These are phyloP conservation scores for Torymus aiolomorphi DNA, from an alignment of 2,888 invertebrate species.

Conservation along the genomic window DNA sequence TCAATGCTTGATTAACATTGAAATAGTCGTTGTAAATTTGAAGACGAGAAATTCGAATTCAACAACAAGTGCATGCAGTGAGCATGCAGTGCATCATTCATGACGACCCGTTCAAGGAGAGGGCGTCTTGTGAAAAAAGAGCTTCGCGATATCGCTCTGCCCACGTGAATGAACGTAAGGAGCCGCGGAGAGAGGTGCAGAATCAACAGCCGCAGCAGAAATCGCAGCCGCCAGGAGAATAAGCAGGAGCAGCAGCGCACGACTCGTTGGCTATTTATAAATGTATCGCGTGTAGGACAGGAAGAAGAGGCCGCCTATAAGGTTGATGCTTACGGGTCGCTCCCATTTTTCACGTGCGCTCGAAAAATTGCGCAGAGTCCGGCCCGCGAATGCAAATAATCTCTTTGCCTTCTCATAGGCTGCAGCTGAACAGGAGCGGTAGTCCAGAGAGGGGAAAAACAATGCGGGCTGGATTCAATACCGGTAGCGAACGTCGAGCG, in stretches of 20 bases:
- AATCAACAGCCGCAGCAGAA: no score
- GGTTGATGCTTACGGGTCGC: slow-evolving; percentile 41
- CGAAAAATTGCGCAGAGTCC: slow-evolving; percentile 29
- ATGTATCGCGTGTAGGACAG: slow-evolving; percentile 52
- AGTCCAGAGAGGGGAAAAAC: slow-evolving; percentile 68
- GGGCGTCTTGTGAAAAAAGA: no score
- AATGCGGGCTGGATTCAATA: slow-evolving; percentile 75
- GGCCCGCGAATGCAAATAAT: slow-evolving; percentile 49
- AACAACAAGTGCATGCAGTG: no score
- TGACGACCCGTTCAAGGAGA: no score
- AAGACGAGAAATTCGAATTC: no score
- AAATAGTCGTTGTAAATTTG: no score
- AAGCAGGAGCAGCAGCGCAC: slow-evolving; percentile 7
- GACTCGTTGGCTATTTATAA: slow-evolving; percentile 39
- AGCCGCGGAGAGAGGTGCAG: neutral
- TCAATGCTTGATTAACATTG: no score
- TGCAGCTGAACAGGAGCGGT: neutral
- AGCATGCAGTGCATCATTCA: slow-evolving; percentile 39
- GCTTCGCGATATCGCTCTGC: neutral
- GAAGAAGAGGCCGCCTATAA: slow-evolving; percentile 20
- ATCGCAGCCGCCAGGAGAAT: neutral
- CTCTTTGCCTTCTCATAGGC: neutral
- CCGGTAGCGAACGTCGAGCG: slow-evolving; percentile 70
- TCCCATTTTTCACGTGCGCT: slow-evolving; percentile 2
- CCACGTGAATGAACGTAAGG: slow-evolving; percentile 41